phyloP scores from a whole-genome alignment of 1,140 invertebrate genomes.

The Lasaia peninsularis region DNA sequence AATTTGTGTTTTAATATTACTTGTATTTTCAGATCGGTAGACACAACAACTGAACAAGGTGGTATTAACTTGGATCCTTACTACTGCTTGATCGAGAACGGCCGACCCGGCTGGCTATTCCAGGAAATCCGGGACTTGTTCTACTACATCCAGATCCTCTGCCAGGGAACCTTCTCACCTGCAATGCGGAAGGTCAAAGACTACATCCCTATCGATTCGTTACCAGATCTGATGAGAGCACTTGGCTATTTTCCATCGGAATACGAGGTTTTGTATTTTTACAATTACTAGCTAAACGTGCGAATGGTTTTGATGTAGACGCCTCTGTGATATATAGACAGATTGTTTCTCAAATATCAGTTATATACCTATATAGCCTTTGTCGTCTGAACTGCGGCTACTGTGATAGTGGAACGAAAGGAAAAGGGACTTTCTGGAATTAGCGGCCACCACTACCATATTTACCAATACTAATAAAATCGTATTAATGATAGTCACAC shows the following conservation, averaged over 20 bases:
- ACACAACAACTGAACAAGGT: conserved; percentile 71
- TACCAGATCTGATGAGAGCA: conserved; percentile 85
- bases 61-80: conserved; percentile 78
- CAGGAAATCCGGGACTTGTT: conserved; percentile 84
- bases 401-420: too few species aligned
- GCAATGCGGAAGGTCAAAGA: conserved; percentile 77
- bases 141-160: conserved; percentile 85
- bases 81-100: conserved; percentile 78
- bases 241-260: conserved; percentile 86
- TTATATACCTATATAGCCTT: too few species aligned
- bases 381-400: too few species aligned
- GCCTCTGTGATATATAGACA: too few species aligned
- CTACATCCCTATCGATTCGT: conserved; percentile 79
- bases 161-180: conserved; percentile 82
- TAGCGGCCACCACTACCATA: too few species aligned
- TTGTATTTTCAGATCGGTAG: conserved; percentile 67
- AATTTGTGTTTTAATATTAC: neutral
- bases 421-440: too few species aligned
- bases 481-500: too few species aligned
- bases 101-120: conserved; percentile 80
- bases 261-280: conserved; percentile 77
- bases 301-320: too few species aligned
- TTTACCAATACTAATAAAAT: too few species aligned
- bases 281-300: too few species aligned
- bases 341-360: too few species aligned